Evolutionary conservation across 1,140 invertebrate genomes (phyloP).

Genomic region (Thereuonema tuberculata): DNA sequence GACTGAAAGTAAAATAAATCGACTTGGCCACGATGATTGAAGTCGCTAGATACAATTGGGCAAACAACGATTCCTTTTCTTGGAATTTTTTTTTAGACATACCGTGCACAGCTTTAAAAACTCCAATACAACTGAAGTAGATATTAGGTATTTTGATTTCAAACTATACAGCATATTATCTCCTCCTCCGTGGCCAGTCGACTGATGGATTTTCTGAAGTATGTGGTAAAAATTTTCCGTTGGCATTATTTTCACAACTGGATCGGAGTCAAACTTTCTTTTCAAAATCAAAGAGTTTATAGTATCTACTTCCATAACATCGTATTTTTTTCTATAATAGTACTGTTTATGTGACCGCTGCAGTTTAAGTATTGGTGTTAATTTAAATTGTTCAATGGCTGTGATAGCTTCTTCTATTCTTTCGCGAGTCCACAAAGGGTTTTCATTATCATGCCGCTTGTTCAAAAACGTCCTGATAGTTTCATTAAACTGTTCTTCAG

Average conservation of each 20-base stretch:
- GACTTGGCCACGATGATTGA: not conserved
- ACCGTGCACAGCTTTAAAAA: slow-evolving; percentile 14
- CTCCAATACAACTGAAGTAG: slow-evolving; percentile 9
- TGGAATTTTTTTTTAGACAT: not conserved
- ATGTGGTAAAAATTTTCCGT: not conserved
- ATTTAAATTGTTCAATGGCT: not conserved
- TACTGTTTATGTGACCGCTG: not conserved
- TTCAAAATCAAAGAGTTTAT: not conserved
- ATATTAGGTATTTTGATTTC: slow-evolving; percentile 12
- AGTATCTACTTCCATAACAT: not conserved
- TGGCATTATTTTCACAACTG: not conserved
- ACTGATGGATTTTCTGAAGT: slow-evolving; percentile 6
- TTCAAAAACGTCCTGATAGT: not conserved
- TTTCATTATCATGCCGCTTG: not conserved
- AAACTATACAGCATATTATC: slow-evolving; percentile 17
- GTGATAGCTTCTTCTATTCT: not conserved
- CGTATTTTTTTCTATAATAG: not conserved
- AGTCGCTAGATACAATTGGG: not conserved
- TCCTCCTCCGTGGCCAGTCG: slow-evolving; percentile 13
- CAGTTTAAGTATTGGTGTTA: too few species aligned
- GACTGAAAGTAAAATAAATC: too few species aligned
- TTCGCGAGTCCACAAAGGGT: not conserved
- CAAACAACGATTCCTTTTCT: not conserved
- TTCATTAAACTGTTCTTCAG: not conserved
- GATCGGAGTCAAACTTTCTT: not conserved